Evolutionary conservation across 2,113 vertebrate genomes (phyloP).

Genomic region (Syrrhaptes paradoxus): DNA sequence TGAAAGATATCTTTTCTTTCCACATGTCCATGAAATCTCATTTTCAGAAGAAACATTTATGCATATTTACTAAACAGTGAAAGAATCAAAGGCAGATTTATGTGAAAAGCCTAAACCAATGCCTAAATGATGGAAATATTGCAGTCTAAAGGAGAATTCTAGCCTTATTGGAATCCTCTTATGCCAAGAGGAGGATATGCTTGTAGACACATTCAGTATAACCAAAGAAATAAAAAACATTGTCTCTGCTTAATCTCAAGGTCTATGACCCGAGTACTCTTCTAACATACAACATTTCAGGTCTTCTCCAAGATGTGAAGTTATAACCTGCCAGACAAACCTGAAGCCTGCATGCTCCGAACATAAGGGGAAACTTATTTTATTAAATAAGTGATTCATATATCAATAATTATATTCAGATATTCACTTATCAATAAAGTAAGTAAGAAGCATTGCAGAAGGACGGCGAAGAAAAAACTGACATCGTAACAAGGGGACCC

Average conservation of each 20-base stretch:
- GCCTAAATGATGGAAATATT: background rate
- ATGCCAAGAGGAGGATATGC: background rate
- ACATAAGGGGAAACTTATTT: background rate
- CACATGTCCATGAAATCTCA: background rate
- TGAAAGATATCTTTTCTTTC: background rate
- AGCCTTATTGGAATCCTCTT: background rate
- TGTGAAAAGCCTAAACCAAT: background rate
- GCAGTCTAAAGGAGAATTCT: background rate
- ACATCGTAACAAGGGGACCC: background rate
- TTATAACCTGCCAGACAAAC: conserved; percentile 14
- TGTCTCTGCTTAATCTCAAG: conserved; percentile 20
- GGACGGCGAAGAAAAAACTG: background rate
- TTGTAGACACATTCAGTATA: conserved; percentile 8
- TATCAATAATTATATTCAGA: background rate
- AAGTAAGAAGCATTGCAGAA: background rate
- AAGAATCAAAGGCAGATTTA: background rate
- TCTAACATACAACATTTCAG: background rate
- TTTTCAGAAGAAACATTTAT: background rate
- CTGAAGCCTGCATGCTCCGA: background rate
- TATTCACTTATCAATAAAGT: background rate
- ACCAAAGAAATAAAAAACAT: conserved; percentile 15
- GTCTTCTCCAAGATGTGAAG: conserved; percentile 24
- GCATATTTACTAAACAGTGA: background rate
- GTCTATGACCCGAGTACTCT: conserved; percentile 21
- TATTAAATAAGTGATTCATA: conserved; percentile 21